These are phyloP conservation scores for Brenthis hecate DNA, from an alignment of 2,888 invertebrate genomes.

Conservation along the genomic window DNA sequence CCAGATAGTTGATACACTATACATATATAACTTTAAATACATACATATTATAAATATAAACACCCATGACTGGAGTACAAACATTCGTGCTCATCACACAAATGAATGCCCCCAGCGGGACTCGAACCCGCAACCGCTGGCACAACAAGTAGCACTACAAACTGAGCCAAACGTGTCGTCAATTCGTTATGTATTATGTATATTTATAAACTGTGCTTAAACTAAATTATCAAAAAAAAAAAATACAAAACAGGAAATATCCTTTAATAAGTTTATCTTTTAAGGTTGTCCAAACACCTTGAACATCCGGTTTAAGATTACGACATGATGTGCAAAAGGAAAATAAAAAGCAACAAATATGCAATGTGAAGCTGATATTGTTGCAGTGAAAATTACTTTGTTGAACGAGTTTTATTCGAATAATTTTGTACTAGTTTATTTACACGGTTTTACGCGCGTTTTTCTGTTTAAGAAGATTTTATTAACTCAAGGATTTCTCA, in stretches of 20 bases:
- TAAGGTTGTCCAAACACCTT: conserved; percentile 24
- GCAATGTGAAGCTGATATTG: conserved; percentile 3
- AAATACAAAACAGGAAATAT: conserved; percentile 14
- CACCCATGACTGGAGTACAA: too few species aligned
- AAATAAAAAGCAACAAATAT: conserved; percentile 7
- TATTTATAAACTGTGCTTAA: neutral
- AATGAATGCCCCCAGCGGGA: too few species aligned
- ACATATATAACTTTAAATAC: too few species aligned
- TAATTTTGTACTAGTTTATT: neutral
- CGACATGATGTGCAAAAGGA: conserved; percentile 10
- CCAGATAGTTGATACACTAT: too few species aligned
- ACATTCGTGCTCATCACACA: too few species aligned
- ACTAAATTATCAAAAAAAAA: neutral
- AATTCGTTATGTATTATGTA: too few species aligned
- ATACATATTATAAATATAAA: too few species aligned
- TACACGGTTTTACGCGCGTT: neutral
- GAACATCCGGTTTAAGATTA: conserved; percentile 12
- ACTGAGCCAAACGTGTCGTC: too few species aligned
- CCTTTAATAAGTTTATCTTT: conserved; percentile 14
- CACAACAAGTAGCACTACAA: too few species aligned
- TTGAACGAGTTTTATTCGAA: neutral
- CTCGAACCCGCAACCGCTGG: too few species aligned
- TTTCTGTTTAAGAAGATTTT: too few species aligned
- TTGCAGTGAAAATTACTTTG: conserved; percentile 6
- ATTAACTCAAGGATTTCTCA: too few species aligned